phyloP scores from a whole-genome alignment of 64 coral and sea anemone genomes.

The Anthopleura sola region DNA sequence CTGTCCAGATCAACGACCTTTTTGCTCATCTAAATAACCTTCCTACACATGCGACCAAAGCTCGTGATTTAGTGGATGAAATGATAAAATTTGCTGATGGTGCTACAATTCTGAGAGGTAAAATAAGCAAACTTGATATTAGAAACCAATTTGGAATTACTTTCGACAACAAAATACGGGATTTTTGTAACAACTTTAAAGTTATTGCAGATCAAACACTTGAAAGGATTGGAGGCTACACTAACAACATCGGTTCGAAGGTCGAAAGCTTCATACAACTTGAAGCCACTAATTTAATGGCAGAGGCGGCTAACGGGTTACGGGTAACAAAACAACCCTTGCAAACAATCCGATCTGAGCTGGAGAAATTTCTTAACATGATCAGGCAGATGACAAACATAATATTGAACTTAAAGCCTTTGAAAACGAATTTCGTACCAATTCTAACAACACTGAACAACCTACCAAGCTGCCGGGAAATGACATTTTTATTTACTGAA shows the following conservation, averaged over 20 bases:
- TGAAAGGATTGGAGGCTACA: slow-evolving; percentile 47
- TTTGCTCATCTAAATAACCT: slow-evolving; percentile 50
- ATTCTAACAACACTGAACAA: slow-evolving; percentile 55
- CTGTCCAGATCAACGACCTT: slow-evolving; percentile 51
- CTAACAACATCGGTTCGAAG: slow-evolving; percentile 46
- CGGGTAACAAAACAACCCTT: slow-evolving; percentile 57
- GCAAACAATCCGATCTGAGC: slow-evolving; percentile 32
- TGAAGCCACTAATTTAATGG: slow-evolving; percentile 52
- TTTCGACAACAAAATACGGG: slow-evolving; percentile 54
- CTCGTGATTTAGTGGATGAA: slow-evolving; percentile 60
- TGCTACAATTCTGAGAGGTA: slow-evolving; percentile 52
- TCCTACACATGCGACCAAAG: slow-evolving; percentile 44
- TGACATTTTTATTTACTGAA: slow-evolving; percentile 33
- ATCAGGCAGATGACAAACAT: slow-evolving; percentile 45
- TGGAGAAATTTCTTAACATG: slow-evolving; percentile 36
- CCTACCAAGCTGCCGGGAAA: slow-evolving; percentile 56
- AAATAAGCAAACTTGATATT: slow-evolving; percentile 60
- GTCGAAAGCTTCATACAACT: slow-evolving; percentile 53
- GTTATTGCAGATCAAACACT: slow-evolving; percentile 39
- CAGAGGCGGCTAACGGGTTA: slow-evolving; percentile 42
- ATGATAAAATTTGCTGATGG: slow-evolving; percentile 48
- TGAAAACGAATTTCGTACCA: slow-evolving; percentile 63
- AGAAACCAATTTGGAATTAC: slow-evolving; percentile 64
- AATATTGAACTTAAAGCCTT: slow-evolving; percentile 61
- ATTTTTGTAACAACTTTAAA: slow-evolving; percentile 70